phyloP scores from a whole-genome alignment of 2,113 vertebrate genomes.

The Tychaedon coryphoeus region DNA sequence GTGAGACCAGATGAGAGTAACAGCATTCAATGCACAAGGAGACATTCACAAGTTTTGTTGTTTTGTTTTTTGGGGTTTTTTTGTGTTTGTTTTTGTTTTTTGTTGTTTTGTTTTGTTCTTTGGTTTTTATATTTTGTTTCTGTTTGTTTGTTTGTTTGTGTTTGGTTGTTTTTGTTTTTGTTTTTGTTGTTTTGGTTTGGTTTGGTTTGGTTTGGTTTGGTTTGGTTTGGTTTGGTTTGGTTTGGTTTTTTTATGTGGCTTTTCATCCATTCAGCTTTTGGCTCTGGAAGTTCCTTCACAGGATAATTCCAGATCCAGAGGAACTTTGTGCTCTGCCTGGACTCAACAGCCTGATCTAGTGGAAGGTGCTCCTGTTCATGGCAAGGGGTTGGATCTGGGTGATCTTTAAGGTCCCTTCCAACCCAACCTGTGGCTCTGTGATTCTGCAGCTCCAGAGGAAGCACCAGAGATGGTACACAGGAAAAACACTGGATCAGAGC shows the following conservation, averaged over 20 bases:
- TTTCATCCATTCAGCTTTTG: background rate
- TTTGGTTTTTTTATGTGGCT: background rate
- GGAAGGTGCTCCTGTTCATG: background rate
- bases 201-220: too few relatives aligned
- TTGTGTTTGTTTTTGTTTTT: too few relatives aligned
- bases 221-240: too few relatives aligned
- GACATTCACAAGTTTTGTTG: background rate
- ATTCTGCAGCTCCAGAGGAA: background rate
- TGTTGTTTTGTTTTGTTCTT: too few relatives aligned
- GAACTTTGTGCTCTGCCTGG: background rate
- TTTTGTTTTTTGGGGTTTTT: too few relatives aligned
- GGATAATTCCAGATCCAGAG: background rate
- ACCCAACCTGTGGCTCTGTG: background rate
- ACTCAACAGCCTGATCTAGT: background rate
- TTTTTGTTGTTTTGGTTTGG: too few relatives aligned
- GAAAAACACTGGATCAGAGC: background rate
- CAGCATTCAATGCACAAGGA: background rate
- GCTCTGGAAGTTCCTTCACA: background rate
- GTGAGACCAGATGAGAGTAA: background rate
- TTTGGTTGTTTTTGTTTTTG: too few relatives aligned
- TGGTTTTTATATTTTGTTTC: too few relatives aligned
- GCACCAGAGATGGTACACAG: rapidly evolving
- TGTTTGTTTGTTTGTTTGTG: too few relatives aligned
- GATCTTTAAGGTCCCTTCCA: background rate
- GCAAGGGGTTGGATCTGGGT: background rate